A percentile compares a stretch with the other conserved stretches of the same genome.
phyloP scores from a whole-genome alignment of 2,113 vertebrate genomes.

The Ochotona curzoniae region DNA sequence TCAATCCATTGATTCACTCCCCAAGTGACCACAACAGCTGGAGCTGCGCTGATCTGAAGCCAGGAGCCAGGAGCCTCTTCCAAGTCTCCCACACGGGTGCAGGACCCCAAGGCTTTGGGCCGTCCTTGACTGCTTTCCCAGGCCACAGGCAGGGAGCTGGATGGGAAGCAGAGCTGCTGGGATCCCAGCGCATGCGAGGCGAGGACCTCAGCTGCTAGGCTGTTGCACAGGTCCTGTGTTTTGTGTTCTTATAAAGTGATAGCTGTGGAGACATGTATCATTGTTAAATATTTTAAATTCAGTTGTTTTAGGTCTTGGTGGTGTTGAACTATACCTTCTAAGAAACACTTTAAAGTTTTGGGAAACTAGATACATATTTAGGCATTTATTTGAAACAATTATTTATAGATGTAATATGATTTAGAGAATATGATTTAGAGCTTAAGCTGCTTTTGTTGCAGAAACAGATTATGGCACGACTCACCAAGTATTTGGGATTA shows the following conservation, averaged over 20 bases:
- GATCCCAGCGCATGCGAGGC: too few relatives aligned
- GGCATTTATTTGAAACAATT: conserved; percentile 53
- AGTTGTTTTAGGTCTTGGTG: neutral
- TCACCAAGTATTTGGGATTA: conserved; percentile 44
- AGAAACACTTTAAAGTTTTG: conserved; percentile 41
- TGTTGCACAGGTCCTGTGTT: too few relatives aligned
- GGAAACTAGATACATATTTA: conserved; percentile 40
- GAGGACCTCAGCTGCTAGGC: too few relatives aligned
- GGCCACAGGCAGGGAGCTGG: too few relatives aligned
- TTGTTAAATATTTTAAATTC: conserved; percentile 24
- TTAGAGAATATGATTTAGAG: neutral
- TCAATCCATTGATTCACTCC: too few relatives aligned
- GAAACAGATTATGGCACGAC: conserved; percentile 20
- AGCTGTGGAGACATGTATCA: neutral
- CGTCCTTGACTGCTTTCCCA: too few relatives aligned
- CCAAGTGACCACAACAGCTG: too few relatives aligned
- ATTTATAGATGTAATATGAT: conserved; percentile 7
- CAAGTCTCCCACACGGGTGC: too few relatives aligned
- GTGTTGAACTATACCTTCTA: conserved; percentile 20
- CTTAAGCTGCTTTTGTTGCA: conserved; percentile 56
- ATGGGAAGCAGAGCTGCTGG: too few relatives aligned
- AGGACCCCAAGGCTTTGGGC: too few relatives aligned
- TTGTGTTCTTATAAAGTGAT: neutral
- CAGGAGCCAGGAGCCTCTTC: too few relatives aligned
- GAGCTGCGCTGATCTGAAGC: too few relatives aligned